phyloP scores from a whole-genome alignment of 2,888 invertebrate genomes.

The Eilema caniola region DNA sequence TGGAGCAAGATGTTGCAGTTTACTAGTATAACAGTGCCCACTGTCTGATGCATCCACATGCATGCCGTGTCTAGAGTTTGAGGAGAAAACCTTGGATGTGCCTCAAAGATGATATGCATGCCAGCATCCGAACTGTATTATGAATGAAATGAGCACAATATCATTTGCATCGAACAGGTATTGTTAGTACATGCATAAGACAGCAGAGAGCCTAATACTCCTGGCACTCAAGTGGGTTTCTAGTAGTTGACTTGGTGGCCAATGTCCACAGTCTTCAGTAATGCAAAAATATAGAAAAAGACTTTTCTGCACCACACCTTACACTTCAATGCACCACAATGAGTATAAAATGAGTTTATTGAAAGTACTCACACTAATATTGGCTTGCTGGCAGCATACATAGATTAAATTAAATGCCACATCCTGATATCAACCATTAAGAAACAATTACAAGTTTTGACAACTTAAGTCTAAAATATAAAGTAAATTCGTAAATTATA shows the following conservation, averaged over 20 bases:
- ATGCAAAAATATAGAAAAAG: background rate
- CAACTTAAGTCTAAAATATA: background rate
- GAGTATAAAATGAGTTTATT: background rate
- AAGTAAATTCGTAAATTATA: background rate
- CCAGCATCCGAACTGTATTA: too few species aligned
- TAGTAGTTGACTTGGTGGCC: background rate
- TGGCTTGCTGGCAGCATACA: background rate
- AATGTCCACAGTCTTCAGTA: background rate
- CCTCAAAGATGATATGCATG: too few species aligned
- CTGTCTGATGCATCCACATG: background rate
- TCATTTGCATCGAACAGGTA: background rate
- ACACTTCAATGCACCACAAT: background rate
- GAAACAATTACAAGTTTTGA: background rate
- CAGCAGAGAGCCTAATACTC: background rate
- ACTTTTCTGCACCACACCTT: background rate
- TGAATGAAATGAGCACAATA: background rate
- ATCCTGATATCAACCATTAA: background rate
- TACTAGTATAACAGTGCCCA: background rate
- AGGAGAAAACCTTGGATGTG: too few species aligned
- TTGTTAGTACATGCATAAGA: background rate
- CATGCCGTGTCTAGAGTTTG: background rate
- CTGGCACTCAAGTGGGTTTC: background rate
- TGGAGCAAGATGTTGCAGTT: background rate
- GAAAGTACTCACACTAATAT: background rate
- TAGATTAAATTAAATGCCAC: background rate